Evolutionary conservation across 2,113 vertebrate genomes (phyloP).

Genomic region (Cheilinus undulatus): DNA sequence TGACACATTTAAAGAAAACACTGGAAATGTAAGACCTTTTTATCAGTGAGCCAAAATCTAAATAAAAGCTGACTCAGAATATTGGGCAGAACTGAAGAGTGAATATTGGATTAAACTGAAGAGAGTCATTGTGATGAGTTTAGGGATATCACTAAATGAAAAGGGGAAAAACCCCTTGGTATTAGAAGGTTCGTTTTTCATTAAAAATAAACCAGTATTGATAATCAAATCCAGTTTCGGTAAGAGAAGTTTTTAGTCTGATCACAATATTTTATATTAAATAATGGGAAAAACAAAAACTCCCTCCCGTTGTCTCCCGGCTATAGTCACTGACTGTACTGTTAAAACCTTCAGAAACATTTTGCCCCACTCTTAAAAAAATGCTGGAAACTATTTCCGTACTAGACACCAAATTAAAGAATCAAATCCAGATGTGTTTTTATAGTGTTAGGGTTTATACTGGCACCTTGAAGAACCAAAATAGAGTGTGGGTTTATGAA

Average conservation of each 20-base stretch:
- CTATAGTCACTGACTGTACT: background rate
- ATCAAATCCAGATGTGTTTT: background rate
- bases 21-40: no score
- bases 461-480: slow-evolving; percentile 19
- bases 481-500: background rate
- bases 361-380: background rate
- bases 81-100: no score
- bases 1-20: no score
- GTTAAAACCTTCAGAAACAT: background rate
- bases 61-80: no score
- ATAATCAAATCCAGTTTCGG: no score
- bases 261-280: background rate
- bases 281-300: background rate
- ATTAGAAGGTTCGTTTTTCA: no score
- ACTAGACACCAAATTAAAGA: background rate
- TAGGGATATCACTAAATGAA: no score
- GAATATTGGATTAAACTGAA: no score
- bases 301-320: background rate
- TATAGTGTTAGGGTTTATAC: background rate
- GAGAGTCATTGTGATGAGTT: slow-evolving; percentile 23
- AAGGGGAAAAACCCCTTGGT: no score
- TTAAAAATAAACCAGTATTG: no score
- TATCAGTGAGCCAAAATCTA: no score
- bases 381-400: background rate
- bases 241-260: no score